Base-by-base conservation (phyloP, 2,888 invertebrate species). In the Serrognathus titanus region DNA sequence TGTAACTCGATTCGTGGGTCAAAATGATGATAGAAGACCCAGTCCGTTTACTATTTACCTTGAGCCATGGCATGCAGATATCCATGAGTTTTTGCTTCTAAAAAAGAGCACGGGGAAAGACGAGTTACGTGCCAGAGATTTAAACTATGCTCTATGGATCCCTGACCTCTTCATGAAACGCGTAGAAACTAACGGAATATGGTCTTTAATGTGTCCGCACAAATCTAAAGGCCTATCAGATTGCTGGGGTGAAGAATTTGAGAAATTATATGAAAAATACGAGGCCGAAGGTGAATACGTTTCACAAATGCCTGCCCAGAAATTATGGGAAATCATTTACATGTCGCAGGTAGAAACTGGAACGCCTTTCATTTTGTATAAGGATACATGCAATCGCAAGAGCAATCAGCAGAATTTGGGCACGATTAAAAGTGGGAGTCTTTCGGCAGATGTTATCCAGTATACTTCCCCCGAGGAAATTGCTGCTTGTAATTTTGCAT, bases 1-100 rank as follows among this genome's bases (percentile, higher is more conserved):
- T 72, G 93, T 95, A 2, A 97, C 97, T 0, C 83, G 94, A 57
- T 98, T 97, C 79, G 97, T 98, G 0, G 97, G 97, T 76, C 98
- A 99, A 80, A 97, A 97, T 16, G 97, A 97, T 48, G 97, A 97
- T 73, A 97, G 97, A 82, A 81, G 97, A 60, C 97, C 97, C 1
- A 98, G 98, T 16, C 97, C 97, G 2, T 97, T 98, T 80, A 97
- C 98, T 11, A 87, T 99, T 59, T 99, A 99, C 73, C 78, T 99
- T 51, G 99, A 99, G 77, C 99, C 99, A 0, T 99, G 99, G 99
- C 99, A 99, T 11, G 90, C 94, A 0, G 98, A 99, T 76, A 82
- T 99, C 57, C 94, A 97, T 74, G 95, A 94, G 58, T 99, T 97
- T 78, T 79, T 99, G 50, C 92, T 97, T 73, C 80, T 97, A 49